Evolutionary conservation across 2,888 invertebrate genomes (phyloP).

Genomic region (Phengaris arion): DNA sequence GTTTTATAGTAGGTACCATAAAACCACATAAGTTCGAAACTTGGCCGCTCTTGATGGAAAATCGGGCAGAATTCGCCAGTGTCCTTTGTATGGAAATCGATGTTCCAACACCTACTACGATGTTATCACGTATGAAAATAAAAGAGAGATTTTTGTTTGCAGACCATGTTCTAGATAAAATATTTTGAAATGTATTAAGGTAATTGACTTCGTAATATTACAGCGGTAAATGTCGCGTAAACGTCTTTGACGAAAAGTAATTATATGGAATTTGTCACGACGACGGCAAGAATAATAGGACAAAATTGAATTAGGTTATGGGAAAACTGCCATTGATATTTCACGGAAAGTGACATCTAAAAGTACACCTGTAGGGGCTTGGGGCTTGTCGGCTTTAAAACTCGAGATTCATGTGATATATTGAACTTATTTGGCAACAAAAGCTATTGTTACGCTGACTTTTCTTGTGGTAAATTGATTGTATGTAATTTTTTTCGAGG

Average conservation of each 20-base stretch:
- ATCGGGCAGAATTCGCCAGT: no score
- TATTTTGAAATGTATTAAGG: no score
- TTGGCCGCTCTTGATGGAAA: no score
- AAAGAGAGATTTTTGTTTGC: no score
- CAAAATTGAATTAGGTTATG: not conserved
- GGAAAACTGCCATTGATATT: not conserved
- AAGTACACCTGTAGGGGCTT: not conserved
- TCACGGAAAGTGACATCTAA: not conserved
- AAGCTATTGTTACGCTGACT: not conserved
- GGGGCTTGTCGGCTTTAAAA: not conserved
- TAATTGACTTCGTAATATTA: not conserved
- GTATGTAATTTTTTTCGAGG: not conserved
- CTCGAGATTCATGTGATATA: not conserved
- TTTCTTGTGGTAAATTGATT: not conserved
- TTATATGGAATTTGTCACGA: slow-evolving; percentile 9
- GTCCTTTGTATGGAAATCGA: no score
- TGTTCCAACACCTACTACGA: no score
- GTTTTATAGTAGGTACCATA: no score
- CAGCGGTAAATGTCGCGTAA: not conserved
- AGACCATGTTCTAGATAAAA: no score
- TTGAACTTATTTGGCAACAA: not conserved
- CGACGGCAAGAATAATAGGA: not conserved
- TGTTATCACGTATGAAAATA: no score
- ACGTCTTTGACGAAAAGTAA: not conserved
- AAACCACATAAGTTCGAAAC: no score